phyloP scores from a whole-genome alignment of 1,140 invertebrate species.

The Oncopodura yosiiana region DNA sequence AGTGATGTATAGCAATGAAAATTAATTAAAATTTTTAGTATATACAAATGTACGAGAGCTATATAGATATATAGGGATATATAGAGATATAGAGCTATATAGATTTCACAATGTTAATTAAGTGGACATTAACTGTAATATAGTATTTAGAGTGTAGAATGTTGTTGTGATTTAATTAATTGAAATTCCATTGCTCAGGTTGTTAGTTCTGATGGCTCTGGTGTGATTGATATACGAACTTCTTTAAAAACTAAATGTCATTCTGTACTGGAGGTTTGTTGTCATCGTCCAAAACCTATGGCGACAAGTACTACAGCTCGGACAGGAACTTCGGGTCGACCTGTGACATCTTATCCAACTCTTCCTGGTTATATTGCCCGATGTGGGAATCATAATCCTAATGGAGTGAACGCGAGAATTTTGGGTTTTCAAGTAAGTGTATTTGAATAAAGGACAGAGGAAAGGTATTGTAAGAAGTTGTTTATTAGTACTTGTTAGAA shows the following conservation, averaged over 20 bases:
- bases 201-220: constrained; percentile 4
- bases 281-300: constrained; percentile 14
- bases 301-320: background rate
- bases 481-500: too few relatives aligned
- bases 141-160: constrained; percentile 1
- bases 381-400: constrained; percentile 32
- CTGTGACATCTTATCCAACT: constrained; percentile 2
- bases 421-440: constrained; percentile 27
- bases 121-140: background rate
- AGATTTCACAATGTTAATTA: constrained; percentile 1
- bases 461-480: background rate
- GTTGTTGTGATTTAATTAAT: background rate
- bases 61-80: background rate
- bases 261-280: constrained; percentile 29
- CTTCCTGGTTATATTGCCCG: constrained; percentile 20
- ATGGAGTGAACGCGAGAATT: constrained; percentile 32
- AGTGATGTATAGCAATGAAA: background rate
- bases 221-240: constrained; percentile 23
- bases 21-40: background rate
- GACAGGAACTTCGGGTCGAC: background rate
- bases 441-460: background rate
- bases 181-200: constrained; percentile 11
- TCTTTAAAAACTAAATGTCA: constrained; percentile 17
- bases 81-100: background rate
- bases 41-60: background rate